Evolutionary conservation across 2,113 vertebrate species (phyloP).

Genomic region (Acanthisitta chloris): DNA sequence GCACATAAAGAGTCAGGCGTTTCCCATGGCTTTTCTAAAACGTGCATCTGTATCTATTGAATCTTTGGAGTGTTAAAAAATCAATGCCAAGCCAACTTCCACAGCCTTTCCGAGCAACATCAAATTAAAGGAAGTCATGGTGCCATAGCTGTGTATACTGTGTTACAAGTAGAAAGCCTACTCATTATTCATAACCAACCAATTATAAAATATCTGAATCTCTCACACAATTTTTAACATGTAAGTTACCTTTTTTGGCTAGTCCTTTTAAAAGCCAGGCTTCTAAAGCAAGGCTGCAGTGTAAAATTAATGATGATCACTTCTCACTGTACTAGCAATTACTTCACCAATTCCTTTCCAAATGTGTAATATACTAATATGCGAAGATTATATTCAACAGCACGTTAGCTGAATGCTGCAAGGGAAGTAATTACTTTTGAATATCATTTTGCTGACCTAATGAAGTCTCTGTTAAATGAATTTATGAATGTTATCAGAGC

Average conservation of each 20-base stretch:
- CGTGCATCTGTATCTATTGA: neutral
- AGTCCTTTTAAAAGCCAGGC: neutral
- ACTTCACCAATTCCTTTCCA: conserved; percentile 24
- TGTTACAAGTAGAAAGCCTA: neutral
- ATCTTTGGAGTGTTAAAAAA: conserved; percentile 16
- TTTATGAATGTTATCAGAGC: conserved; percentile 17
- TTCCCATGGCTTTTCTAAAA: neutral
- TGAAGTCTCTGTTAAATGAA: conserved; percentile 22
- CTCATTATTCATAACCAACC: neutral
- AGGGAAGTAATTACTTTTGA: conserved; percentile 3
- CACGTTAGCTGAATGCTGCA: neutral
- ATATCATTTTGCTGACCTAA: neutral
- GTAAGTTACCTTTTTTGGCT: neutral
- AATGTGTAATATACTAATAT: conserved; percentile 21
- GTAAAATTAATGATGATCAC: neutral
- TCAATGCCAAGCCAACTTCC: neutral
- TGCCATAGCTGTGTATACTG: conserved; percentile 1
- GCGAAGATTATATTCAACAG: conserved; percentile 10
- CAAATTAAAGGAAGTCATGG: neutral
- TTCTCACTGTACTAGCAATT: neutral
- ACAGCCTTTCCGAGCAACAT: neutral
- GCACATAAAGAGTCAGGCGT: neutral
- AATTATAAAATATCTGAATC: neutral
- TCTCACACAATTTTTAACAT: neutral
- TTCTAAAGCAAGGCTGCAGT: conserved; percentile 26